A percentile compares a stretch with the other conserved stretches of the same genome.
Conservation (phyloP, 2,797 vertebrate species). For the Botia kubotai region DNA sequence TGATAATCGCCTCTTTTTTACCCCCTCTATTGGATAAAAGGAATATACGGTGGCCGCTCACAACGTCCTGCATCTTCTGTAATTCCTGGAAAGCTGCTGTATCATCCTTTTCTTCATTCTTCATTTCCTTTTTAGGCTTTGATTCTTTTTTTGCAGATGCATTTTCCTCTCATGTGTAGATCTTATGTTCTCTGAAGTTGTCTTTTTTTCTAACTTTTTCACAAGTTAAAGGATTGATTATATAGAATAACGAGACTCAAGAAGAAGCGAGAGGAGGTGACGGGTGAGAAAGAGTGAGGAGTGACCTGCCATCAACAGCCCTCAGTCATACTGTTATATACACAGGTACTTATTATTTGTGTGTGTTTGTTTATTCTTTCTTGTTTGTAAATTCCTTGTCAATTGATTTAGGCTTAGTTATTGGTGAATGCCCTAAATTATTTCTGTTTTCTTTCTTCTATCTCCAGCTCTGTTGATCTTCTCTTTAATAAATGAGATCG, state of each 20-base stretch:
- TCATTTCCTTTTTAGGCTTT: slow-evolving; percentile 15
- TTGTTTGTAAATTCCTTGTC: background rate
- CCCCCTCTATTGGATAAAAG: slow-evolving; percentile 69
- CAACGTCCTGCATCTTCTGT: slow-evolving; percentile 67
- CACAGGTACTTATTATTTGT: slow-evolving; percentile 68
- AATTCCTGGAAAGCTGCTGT: slow-evolving; percentile 74
- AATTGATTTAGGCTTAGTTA: background rate
- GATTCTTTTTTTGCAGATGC: slow-evolving; percentile 29
- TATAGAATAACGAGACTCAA: slow-evolving; percentile 38
- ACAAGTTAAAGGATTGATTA: slow-evolving; percentile 34
- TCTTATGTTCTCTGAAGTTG: slow-evolving; percentile 27
- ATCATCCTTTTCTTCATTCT: slow-evolving; percentile 55
- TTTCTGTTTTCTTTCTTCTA: slow-evolving; percentile 56
- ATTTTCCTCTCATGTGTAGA: slow-evolving; percentile 35
- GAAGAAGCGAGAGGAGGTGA: slow-evolving; percentile 56
- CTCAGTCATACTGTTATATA: slow-evolving; percentile 40
- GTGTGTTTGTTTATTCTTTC: slow-evolving; percentile 40
- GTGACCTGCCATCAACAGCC: slow-evolving; percentile 57
- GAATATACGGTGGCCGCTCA: slow-evolving; percentile 70
- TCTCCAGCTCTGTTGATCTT: slow-evolving; percentile 47
- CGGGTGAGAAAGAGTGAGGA: slow-evolving; percentile 65
- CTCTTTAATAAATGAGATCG: slow-evolving; percentile 11
- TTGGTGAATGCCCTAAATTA: slow-evolving; percentile 40
- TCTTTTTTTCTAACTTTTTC: slow-evolving; percentile 42
- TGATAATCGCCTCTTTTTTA: slow-evolving; percentile 75